phyloP scores from a whole-genome alignment of 2,797 vertebrate species.

The Periparus ater region DNA sequence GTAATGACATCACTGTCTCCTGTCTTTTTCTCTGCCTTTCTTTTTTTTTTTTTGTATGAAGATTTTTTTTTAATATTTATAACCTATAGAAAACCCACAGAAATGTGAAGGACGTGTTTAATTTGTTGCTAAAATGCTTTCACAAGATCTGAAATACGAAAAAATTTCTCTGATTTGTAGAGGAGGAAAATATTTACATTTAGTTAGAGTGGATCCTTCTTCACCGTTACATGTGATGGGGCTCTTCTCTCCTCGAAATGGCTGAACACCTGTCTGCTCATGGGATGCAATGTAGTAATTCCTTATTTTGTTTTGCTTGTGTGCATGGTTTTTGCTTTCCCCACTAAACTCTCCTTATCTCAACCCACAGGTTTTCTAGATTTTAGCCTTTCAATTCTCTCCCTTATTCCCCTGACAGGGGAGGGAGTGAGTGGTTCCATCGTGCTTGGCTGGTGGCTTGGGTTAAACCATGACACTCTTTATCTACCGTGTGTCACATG shows the following conservation, averaged over 20 bases:
- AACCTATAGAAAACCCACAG: background rate
- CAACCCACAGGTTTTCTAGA: background rate
- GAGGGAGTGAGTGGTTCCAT: background rate
- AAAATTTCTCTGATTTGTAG: background rate
- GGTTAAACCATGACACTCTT: background rate
- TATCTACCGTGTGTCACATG: no score
- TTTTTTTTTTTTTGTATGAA: background rate
- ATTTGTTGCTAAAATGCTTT: background rate
- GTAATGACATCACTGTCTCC: background rate
- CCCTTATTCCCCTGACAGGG: accelerated
- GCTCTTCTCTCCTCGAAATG: background rate
- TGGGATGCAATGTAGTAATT: background rate
- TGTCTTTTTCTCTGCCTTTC: background rate
- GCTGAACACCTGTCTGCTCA: background rate
- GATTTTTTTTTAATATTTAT: background rate
- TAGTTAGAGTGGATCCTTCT: background rate
- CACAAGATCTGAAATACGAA: background rate
- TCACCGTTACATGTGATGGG: accelerated
- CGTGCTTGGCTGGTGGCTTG: background rate
- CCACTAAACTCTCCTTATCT: background rate
- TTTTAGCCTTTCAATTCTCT: background rate
- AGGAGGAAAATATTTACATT: background rate
- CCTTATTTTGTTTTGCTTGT: background rate
- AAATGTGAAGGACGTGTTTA: background rate
- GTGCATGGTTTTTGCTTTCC: background rate